Evolutionary conservation across 1,140 invertebrate species (phyloP).

Genomic region (Drosophila arawakana): DNA sequence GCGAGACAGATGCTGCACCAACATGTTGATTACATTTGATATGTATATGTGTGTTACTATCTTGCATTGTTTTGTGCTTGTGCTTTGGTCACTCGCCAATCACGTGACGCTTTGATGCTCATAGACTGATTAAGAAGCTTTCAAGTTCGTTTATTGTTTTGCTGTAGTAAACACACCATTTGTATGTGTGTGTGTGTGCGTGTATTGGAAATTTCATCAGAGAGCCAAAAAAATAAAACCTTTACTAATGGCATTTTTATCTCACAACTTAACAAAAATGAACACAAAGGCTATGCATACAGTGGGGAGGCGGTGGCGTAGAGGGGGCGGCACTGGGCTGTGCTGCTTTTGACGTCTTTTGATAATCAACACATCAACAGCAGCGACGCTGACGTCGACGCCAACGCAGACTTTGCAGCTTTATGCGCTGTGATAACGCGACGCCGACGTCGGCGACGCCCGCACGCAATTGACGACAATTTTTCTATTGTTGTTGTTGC

Average conservation of each 20-base stretch:
- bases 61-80: neutral
- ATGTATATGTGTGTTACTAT: slow-evolving; percentile 7
- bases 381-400: neutral
- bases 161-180: slow-evolving; percentile 14
- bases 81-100: slow-evolving; percentile 31
- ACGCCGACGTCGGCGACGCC: slow-evolving; percentile 25
- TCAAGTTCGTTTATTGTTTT: slow-evolving; percentile 33
- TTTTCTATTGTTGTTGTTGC: slow-evolving; percentile 17
- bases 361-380: slow-evolving; percentile 45
- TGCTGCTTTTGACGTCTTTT: slow-evolving; percentile 53
- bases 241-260: slow-evolving; percentile 48
- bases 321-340: neutral
- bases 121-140: slow-evolving; percentile 19
- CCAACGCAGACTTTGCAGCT: neutral
- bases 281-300: slow-evolving; percentile 25
- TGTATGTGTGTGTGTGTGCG: slow-evolving; percentile 6
- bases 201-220: slow-evolving; percentile 41
- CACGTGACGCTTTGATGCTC: slow-evolving; percentile 26
- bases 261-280: slow-evolving; percentile 24
- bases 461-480: slow-evolving; percentile 61
- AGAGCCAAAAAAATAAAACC: slow-evolving; percentile 1
- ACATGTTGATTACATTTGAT: slow-evolving; percentile 16
- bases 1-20: slow-evolving; percentile 24
- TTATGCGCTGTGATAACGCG: slow-evolving; percentile 36
- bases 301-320: neutral